phyloP scores from a whole-genome alignment of 2,797 vertebrate genomes.

The Artibeus jamaicensis region DNA sequence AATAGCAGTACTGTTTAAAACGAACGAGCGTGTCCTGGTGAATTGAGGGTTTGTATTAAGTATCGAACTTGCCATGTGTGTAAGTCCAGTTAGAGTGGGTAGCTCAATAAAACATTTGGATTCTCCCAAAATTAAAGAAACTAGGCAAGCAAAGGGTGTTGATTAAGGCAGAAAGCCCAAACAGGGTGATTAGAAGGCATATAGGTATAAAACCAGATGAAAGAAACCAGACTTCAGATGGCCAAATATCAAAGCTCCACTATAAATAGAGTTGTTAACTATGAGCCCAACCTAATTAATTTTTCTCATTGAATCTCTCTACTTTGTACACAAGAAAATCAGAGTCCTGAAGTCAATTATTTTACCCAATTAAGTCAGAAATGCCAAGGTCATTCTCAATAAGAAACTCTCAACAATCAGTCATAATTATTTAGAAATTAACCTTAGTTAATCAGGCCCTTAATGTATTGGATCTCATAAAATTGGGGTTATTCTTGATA shows the following conservation, averaged over 20 bases:
- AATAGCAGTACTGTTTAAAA: not conserved
- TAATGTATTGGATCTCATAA: not conserved
- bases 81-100: not conserved
- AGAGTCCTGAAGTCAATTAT: not conserved
- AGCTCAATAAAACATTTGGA: not conserved
- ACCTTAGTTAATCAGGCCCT: not conserved
- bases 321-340: not conserved
- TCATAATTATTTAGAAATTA: not conserved
- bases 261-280: not conserved
- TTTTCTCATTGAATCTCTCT: not conserved
- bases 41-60: not conserved
- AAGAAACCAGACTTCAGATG: not conserved
- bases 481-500: not conserved
- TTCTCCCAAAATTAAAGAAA: not conserved
- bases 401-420: not conserved
- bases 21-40: not conserved
- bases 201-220: not conserved
- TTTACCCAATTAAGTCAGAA: not conserved
- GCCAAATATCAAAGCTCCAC: not conserved
- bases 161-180: not conserved
- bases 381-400: not conserved
- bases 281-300: not conserved
- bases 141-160: not conserved
- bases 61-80: not conserved
- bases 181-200: not conserved